Conservation (phyloP, 2,888 invertebrate species). For the Pachydiplax longipennis region DNA sequence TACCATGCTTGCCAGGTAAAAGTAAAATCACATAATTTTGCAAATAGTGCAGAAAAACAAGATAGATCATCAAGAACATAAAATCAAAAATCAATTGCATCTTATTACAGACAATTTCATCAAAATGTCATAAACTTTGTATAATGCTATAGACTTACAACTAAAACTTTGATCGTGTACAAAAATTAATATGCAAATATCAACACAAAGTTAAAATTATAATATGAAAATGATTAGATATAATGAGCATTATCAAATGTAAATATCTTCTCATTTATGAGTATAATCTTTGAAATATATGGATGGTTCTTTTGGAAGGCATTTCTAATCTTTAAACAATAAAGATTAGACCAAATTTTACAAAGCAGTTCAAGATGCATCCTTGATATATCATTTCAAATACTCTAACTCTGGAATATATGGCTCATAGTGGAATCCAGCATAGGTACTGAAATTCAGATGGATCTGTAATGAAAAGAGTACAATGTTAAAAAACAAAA, state of each 20-base stretch:
- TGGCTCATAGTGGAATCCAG: conserved; percentile 53
- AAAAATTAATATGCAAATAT: no score
- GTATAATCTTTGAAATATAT: not conserved
- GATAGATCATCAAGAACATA: no score
- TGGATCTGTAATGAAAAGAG: conserved; percentile 50
- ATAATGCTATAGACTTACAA: no score
- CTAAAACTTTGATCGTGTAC: no score
- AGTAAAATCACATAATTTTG: no score
- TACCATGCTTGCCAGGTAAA: no score
- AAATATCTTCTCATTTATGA: not conserved
- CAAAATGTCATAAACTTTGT: no score
- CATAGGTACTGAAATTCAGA: conserved; percentile 51
- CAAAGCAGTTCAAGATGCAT: not conserved
- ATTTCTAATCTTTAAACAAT: not conserved
- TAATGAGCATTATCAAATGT: not conserved
- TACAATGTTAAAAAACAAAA: not conserved
- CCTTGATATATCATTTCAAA: not conserved
- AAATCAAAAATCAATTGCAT: no score
- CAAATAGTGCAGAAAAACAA: no score
- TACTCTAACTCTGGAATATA: conserved; percentile 52
- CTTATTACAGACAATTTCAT: no score
- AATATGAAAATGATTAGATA: not conserved
- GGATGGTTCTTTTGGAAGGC: not conserved
- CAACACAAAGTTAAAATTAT: not conserved
- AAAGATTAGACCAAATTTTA: not conserved